These are phyloP conservation scores for Arrhamphus sclerolepis DNA, from an alignment of 2,797 vertebrate genomes.

Conservation along the genomic window DNA sequence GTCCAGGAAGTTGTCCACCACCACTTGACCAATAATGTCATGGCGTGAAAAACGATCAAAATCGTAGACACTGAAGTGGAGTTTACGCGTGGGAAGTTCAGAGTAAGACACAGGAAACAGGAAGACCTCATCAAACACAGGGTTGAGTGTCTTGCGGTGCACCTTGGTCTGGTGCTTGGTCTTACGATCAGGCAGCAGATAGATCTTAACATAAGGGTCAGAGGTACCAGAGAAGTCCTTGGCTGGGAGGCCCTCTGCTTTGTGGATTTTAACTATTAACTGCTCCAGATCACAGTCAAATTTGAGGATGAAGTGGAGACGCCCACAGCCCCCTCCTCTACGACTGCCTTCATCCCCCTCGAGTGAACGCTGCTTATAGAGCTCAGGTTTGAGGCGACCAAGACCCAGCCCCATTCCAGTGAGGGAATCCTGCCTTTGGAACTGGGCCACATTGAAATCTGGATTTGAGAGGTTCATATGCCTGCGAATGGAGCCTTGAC, in stretches of 20 bases:
- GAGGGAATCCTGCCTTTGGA: slow-evolving; percentile 95
- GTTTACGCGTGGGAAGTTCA: slow-evolving; percentile 92
- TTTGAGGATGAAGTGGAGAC: slow-evolving; percentile 94
- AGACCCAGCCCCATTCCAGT: slow-evolving; percentile 91
- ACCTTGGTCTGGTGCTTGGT: slow-evolving; percentile 99
- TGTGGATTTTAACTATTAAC: slow-evolving; percentile 98
- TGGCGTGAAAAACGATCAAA: slow-evolving; percentile 98
- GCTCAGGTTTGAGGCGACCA: slow-evolving; percentile 94
- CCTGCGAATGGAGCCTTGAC: slow-evolving; percentile 88
- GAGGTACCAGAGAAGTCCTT: slow-evolving; percentile 99
- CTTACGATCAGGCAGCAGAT: slow-evolving; percentile 95
- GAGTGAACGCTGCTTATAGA: slow-evolving; percentile 95
- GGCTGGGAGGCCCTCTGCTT: slow-evolving; percentile 93
- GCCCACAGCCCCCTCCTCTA: slow-evolving; percentile 89
- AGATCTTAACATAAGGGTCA: slow-evolving; percentile 98
- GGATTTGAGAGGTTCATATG: slow-evolving; percentile 98
- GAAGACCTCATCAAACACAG: slow-evolving; percentile 98
- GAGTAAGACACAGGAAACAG: slow-evolving; percentile 95
- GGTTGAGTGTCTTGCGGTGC: slow-evolving; percentile 97
- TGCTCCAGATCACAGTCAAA: slow-evolving; percentile 97
- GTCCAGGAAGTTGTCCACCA: slow-evolving; percentile 98
- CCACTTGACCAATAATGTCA: slow-evolving; percentile 96
- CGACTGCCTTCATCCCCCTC: slow-evolving; percentile 89
- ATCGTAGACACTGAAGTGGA: slow-evolving; percentile 98
- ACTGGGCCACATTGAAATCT: slow-evolving; percentile 96